Conservation (phyloP, 2,888 invertebrate species). For the Thecophora atra region DNA sequence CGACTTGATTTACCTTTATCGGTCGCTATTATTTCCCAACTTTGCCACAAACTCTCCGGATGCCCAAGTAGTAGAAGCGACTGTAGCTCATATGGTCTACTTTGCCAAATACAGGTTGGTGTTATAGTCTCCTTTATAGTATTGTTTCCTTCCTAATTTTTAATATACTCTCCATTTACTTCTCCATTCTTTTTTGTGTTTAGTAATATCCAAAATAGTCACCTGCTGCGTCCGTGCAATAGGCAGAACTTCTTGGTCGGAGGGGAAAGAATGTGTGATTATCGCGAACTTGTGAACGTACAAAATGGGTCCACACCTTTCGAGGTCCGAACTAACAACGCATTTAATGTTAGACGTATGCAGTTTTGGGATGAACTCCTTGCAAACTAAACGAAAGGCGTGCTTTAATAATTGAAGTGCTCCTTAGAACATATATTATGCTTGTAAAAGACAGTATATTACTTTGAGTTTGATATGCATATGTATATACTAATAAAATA, state of each 20-base stretch:
- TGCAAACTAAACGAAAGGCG: neutral
- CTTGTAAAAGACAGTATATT: too few relatives aligned
- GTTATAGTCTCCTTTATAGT: neutral
- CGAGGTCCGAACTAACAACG: slow-evolving; percentile 48
- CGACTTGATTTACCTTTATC: slow-evolving; percentile 67
- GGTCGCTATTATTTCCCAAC: slow-evolving; percentile 59
- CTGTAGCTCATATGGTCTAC: slow-evolving; percentile 66
- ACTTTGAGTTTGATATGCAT: too few relatives aligned
- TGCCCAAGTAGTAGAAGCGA: slow-evolving; percentile 58
- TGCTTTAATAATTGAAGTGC: neutral
- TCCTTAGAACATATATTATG: too few relatives aligned
- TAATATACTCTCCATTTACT: neutral
- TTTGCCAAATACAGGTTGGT: slow-evolving; percentile 68
- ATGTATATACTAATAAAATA: too few relatives aligned
- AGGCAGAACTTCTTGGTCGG: slow-evolving; percentile 19
- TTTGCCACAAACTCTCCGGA: slow-evolving; percentile 57
- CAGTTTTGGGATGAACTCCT: neutral
- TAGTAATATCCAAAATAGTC: slow-evolving; percentile 52
- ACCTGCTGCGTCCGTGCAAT: slow-evolving; percentile 44
- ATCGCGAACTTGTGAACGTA: slow-evolving; percentile 55
- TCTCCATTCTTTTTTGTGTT: neutral
- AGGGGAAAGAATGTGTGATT: slow-evolving; percentile 56
- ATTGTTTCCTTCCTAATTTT: neutral
- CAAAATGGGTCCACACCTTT: slow-evolving; percentile 37
- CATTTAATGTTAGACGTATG: slow-evolving; percentile 50